Conservation (phyloP, 2,888 invertebrate genomes). For the Alviniconcha strummeri region DNA sequence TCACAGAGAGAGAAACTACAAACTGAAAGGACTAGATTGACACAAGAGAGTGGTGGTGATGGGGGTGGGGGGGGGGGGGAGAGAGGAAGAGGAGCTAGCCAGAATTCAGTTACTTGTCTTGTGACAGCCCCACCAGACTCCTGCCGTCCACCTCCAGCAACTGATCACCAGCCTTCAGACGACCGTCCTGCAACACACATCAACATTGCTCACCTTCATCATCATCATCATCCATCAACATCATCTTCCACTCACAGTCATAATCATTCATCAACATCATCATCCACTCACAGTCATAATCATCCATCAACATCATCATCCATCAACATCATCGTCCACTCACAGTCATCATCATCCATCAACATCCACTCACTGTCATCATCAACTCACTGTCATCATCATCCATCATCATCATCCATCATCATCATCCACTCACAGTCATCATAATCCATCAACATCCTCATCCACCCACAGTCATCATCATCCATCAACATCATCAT, state of each 20-base stretch:
- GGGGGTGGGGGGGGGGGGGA: background rate
- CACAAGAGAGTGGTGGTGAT: background rate
- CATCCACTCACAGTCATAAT: too few relatives aligned
- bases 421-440: too few relatives aligned
- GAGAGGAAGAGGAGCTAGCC: background rate
- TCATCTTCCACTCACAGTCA: too few relatives aligned
- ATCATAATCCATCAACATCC: too few relatives aligned
- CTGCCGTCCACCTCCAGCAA: conserved; percentile 96
- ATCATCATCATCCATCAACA: too few relatives aligned
- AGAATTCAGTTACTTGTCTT: conserved; percentile 77
- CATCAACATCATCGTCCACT: too few relatives aligned
- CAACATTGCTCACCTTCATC: background rate
- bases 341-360: too few relatives aligned
- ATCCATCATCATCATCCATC: too few relatives aligned
- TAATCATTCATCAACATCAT: too few relatives aligned
- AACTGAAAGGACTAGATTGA: background rate
- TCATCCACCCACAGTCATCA: background rate
- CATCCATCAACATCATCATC: too few relatives aligned
- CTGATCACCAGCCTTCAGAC: conserved; percentile 97
- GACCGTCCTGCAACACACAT: conserved; percentile 82
- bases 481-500: background rate
- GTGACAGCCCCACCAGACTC: conserved; percentile 87
- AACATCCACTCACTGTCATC: background rate
- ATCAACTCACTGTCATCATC: too few relatives aligned
- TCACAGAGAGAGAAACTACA: background rate